Evolutionary conservation across 2,888 invertebrate species (phyloP).

Genomic region (Eilema griseolum): DNA sequence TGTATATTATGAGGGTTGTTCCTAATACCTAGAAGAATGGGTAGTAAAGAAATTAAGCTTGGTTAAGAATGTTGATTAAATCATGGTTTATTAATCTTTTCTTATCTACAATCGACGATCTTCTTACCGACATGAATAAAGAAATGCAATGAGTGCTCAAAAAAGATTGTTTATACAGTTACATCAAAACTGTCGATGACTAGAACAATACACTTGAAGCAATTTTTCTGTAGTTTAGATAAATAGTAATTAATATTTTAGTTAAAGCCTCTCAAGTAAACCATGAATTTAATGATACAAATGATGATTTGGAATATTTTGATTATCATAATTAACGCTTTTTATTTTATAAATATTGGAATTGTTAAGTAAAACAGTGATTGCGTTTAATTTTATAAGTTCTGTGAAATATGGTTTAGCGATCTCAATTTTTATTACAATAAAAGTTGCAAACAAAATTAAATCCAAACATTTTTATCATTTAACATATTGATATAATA

Average conservation of each 20-base stretch:
- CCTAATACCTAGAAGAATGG: slow-evolving; percentile 73
- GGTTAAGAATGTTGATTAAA: slow-evolving; percentile 30
- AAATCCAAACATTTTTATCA: not conserved
- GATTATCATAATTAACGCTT: slow-evolving; percentile 54
- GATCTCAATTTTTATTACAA: slow-evolving; percentile 41
- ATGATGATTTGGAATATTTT: slow-evolving; percentile 51
- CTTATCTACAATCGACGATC: not conserved
- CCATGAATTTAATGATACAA: slow-evolving; percentile 43
- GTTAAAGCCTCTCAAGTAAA: slow-evolving; percentile 20
- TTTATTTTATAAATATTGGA: slow-evolving; percentile 52
- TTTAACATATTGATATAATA: slow-evolving; percentile 13
- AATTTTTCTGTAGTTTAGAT: not conserved
- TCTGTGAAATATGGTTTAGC: slow-evolving; percentile 45
- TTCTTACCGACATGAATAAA: not conserved
- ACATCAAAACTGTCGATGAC: not conserved
- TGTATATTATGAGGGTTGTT: slow-evolving; percentile 77
- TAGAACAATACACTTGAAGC: not conserved
- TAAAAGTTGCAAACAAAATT: slow-evolving; percentile 2
- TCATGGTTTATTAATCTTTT: slow-evolving; percentile 37
- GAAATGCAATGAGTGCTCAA: too few species aligned
- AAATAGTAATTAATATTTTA: not conserved
- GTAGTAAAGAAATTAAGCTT: slow-evolving; percentile 53
- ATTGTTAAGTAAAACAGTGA: slow-evolving; percentile 52
- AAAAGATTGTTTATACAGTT: not conserved
- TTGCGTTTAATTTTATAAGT: slow-evolving; percentile 44